Conservation (phyloP, 2,888 invertebrate genomes). For the Eristalis pertinax region DNA sequence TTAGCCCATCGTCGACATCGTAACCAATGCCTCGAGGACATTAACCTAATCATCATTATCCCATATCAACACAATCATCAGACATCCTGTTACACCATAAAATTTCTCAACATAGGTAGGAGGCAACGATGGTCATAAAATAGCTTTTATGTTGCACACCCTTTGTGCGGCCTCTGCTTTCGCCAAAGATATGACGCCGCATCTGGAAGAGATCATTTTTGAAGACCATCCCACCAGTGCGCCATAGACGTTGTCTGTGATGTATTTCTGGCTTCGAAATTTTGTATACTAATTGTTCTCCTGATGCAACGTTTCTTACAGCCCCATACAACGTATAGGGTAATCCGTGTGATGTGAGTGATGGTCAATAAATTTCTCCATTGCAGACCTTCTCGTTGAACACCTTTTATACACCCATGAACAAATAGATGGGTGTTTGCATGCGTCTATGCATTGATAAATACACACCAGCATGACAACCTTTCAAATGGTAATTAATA, state of each 20-base stretch:
- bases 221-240: not conserved
- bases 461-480: slow-evolving; percentile 10
- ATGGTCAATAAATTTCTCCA: slow-evolving; percentile 4
- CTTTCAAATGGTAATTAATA: slow-evolving; percentile 14
- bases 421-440: not conserved
- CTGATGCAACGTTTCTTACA: not conserved
- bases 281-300: not conserved
- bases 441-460: slow-evolving; percentile 7
- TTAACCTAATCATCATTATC: slow-evolving; percentile 58
- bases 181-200: slow-evolving; percentile 2
- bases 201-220: not conserved
- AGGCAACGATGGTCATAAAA: slow-evolving; percentile 10
- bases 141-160: slow-evolving; percentile 5
- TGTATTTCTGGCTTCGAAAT: slow-evolving; percentile 4
- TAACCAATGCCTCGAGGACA: slow-evolving; percentile 27
- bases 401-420: slow-evolving; percentile 8
- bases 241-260: not conserved
- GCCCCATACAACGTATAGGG: not conserved
- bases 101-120: not conserved
- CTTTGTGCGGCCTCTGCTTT: not conserved
- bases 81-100: slow-evolving; percentile 10
- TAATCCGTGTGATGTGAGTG: not conserved
- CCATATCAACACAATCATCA: slow-evolving; percentile 26
- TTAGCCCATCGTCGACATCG: slow-evolving; percentile 1
- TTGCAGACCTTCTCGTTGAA: not conserved